Conservation (phyloP, 1,140 invertebrate genomes). For the Phenacoccus solenopsis region DNA sequence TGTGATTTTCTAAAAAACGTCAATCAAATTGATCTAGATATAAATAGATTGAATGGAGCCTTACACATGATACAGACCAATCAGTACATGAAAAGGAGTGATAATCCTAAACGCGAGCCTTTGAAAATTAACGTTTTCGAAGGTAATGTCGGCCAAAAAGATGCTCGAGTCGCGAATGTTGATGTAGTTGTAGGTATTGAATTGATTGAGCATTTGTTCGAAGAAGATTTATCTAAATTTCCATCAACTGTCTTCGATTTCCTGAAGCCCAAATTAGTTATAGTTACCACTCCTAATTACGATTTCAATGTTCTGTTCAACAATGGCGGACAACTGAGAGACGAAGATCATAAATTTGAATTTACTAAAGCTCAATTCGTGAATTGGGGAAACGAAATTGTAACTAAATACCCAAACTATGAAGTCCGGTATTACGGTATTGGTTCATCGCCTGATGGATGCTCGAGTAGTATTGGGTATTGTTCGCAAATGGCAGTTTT, state of each 20-base stretch:
- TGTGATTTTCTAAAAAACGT: neutral
- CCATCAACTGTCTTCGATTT: neutral
- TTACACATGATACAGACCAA: neutral
- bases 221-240: neutral
- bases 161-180: neutral
- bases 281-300: neutral
- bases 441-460: neutral
- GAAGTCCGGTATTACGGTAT: neutral
- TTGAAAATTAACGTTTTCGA: neutral
- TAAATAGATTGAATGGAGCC: neutral
- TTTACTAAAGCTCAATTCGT: neutral
- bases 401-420: neutral
- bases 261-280: neutral
- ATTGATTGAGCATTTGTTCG: neutral
- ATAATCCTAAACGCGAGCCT: neutral
- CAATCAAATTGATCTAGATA: neutral
- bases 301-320: slow-evolving; percentile 1
- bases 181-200: slow-evolving; percentile 6
- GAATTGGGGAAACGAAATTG: neutral
- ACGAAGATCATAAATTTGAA: slow-evolving; percentile 7
- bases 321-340: neutral
- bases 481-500: slow-evolving; percentile 2
- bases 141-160: neutral
- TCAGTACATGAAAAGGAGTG: neutral
- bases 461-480: neutral